Evolutionary conservation across 2,797 vertebrate species (phyloP).

Genomic region (Cygnus olor): DNA sequence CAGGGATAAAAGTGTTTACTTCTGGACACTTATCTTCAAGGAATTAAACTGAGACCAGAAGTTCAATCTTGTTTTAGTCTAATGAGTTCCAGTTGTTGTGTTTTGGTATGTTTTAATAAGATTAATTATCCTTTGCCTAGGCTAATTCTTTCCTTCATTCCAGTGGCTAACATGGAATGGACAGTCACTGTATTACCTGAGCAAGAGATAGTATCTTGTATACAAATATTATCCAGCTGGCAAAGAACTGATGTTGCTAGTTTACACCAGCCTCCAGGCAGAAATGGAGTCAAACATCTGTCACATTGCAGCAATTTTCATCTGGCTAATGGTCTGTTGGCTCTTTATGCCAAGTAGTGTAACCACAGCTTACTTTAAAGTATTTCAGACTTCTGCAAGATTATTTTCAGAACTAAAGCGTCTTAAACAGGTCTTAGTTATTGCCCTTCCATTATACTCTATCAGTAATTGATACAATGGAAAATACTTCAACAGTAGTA

Average conservation of each 20-base stretch:
- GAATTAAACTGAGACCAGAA: slow-evolving; percentile 73
- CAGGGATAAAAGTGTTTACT: slow-evolving; percentile 54
- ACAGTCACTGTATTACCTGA: slow-evolving; percentile 51
- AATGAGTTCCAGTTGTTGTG: slow-evolving; percentile 65
- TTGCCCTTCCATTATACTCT: neutral
- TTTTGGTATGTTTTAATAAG: slow-evolving; percentile 76
- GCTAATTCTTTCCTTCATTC: slow-evolving; percentile 34
- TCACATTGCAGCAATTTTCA: slow-evolving; percentile 56
- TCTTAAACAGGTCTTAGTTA: neutral
- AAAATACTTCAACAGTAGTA: slow-evolving; percentile 15
- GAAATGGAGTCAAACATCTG: slow-evolving; percentile 61
- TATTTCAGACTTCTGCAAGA: neutral
- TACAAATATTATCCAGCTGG: slow-evolving; percentile 57
- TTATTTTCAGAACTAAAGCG: neutral
- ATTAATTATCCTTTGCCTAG: slow-evolving; percentile 75
- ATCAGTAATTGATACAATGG: neutral
- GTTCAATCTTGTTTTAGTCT: slow-evolving; percentile 66
- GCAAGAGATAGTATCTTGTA: slow-evolving; percentile 43
- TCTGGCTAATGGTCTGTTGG: slow-evolving; percentile 34
- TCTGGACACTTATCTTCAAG: slow-evolving; percentile 71
- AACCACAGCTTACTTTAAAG: slow-evolving; percentile 27
- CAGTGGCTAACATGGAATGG: slow-evolving; percentile 34
- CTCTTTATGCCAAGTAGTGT: neutral
- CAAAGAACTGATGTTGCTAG: slow-evolving; percentile 40
- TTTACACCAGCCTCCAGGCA: slow-evolving; percentile 54